A percentile compares a stretch with the other conserved stretches of the same genome.
Evolutionary conservation across 2,113 vertebrate genomes (phyloP).

Genomic region (Emydocephalus ijimae): DNA sequence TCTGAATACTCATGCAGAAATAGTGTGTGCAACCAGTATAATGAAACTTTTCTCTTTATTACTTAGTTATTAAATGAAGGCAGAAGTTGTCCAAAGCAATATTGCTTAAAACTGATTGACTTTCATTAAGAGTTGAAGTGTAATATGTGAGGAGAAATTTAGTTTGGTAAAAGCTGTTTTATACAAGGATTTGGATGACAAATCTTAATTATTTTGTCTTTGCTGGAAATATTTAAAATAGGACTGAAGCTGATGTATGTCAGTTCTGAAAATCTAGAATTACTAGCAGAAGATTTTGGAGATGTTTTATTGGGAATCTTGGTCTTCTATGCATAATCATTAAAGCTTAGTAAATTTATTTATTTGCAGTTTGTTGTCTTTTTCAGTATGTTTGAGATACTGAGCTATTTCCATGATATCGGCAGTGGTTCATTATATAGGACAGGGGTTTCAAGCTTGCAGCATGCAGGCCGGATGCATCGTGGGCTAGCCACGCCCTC

Average conservation of each 20-base stretch:
- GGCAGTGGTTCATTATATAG: neutral
- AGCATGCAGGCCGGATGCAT: too few relatives aligned
- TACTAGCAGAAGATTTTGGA: neutral
- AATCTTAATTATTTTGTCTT: neutral
- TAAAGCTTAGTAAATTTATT: neutral
- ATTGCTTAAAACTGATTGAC: neutral
- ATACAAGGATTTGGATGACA: neutral
- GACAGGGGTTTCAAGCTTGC: too few relatives aligned
- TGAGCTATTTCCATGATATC: neutral
- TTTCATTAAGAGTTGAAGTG: neutral
- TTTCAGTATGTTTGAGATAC: neutral
- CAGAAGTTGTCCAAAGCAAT: neutral
- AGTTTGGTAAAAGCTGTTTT: neutral
- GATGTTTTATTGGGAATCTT: neutral
- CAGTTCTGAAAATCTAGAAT: neutral
- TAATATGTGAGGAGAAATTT: neutral
- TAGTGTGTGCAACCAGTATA: neutral
- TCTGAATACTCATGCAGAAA: neutral
- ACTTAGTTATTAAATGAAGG: neutral
- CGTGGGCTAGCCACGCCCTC: too few relatives aligned
- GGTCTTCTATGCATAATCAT: conserved; percentile 3
- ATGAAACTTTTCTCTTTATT: neutral
- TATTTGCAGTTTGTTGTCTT: neutral
- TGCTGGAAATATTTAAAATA: neutral
- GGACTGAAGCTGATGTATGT: neutral